A percentile compares a stretch with the other conserved stretches of the same genome.
phyloP scores from a whole-genome alignment of 1,140 invertebrate species.

The Frieseomelitta varia region DNA sequence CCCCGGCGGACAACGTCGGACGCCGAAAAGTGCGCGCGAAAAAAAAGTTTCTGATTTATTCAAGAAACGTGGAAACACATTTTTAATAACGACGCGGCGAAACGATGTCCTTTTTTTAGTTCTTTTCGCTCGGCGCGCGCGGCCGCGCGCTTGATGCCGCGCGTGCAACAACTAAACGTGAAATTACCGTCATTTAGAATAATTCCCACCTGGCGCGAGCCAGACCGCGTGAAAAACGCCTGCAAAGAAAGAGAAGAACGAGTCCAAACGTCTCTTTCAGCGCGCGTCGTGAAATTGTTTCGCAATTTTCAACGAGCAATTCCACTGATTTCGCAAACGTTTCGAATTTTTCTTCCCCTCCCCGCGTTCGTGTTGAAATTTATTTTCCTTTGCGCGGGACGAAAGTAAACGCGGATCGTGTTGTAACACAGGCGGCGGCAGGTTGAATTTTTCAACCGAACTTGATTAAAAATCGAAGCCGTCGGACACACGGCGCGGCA shows the following conservation, averaged over 20 bases:
- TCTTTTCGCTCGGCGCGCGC: too few species aligned
- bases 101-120: neutral
- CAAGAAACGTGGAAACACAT: neutral
- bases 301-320: neutral
- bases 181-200: neutral
- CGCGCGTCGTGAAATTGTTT: neutral
- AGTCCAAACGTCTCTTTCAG: neutral
- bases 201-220: neutral
- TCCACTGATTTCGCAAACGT: neutral
- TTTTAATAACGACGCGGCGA: slow-evolving; percentile 9
- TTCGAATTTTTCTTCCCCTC: too few species aligned
- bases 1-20: neutral
- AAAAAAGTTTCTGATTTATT: neutral
- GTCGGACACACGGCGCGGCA: neutral
- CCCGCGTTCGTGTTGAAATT: neutral
- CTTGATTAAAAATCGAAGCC: neutral
- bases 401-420: neutral
- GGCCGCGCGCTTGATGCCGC: neutral
- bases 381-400: neutral
- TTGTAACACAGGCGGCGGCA: rapidly evolving
- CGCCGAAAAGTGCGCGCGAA: too few species aligned
- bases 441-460: neutral
- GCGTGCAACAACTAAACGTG: neutral
- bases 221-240: too few species aligned
- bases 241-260: too few species aligned